Percentiles rank a stretch among this genome's conserved stretches.
Conservation (phyloP, 1,140 invertebrate genomes). For the Drosophila ironensis region DNA sequence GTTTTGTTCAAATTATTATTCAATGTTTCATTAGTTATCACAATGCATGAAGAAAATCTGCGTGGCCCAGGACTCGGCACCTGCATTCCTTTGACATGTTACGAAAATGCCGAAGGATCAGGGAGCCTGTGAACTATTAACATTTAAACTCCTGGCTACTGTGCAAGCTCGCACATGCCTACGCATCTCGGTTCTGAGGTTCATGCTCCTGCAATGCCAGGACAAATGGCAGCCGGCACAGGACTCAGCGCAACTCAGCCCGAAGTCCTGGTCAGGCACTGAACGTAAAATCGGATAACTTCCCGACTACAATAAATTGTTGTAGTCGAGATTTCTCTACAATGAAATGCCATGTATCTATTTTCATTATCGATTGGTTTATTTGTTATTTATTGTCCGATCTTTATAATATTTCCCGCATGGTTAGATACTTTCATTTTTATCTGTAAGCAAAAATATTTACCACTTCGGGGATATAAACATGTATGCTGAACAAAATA, state of each 20-base stretch:
- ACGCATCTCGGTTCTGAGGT: neutral
- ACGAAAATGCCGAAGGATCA: constrained; percentile 19
- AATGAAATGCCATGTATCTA: neutral
- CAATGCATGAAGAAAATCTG: too few species aligned
- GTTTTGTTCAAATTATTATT: too few species aligned
- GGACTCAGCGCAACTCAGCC: neutral
- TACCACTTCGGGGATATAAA: too few species aligned
- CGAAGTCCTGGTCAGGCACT: constrained; percentile 2
- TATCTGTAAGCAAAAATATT: too few species aligned
- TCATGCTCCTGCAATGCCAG: constrained; percentile 1
- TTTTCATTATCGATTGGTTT: too few species aligned
- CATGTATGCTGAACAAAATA: too few species aligned
- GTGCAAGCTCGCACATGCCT: constrained; percentile 2
- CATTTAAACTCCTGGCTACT: constrained; percentile 55
- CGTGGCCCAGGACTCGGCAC: neutral
- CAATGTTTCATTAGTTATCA: too few species aligned
- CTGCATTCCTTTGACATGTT: constrained; percentile 25
- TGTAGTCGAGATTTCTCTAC: too few species aligned
- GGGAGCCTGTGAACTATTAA: constrained; percentile 58
- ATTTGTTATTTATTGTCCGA: too few species aligned
- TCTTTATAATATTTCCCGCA: too few species aligned
- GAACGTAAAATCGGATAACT: neutral
- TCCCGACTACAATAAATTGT: neutral
- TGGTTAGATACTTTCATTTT: too few species aligned
- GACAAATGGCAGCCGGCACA: constrained; percentile 20